Conservation (phyloP, 2,888 invertebrate genomes). For the Ectobius pallidus region DNA sequence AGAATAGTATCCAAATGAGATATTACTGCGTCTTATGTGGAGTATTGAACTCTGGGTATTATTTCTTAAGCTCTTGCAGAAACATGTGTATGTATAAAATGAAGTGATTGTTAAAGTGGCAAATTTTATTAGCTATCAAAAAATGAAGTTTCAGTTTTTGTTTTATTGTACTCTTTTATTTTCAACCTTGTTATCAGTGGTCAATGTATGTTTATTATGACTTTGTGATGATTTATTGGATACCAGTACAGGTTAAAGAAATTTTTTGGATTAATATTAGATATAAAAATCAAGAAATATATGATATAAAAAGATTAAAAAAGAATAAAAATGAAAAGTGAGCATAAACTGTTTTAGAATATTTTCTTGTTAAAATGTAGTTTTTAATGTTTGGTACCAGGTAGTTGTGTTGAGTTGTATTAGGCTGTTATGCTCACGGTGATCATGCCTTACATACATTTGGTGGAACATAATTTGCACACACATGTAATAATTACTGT, state of each 20-base stretch:
- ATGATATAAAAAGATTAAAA: constrained; percentile 10
- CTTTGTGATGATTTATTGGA: constrained; percentile 34
- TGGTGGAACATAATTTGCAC: constrained; percentile 44
- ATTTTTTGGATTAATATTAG: constrained; percentile 33
- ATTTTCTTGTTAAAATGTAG: constrained; percentile 38
- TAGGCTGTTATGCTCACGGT: constrained; percentile 41
- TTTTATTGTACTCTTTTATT: constrained; percentile 30
- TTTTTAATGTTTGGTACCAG: constrained; percentile 41
- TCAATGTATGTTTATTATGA: constrained; percentile 38
- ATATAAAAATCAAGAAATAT: constrained; percentile 21
- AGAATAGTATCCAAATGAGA: constrained; percentile 4
- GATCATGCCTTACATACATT: constrained; percentile 44
- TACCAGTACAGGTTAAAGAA: constrained; percentile 21
- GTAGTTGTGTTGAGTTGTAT: constrained; percentile 29
- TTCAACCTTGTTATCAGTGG: constrained; percentile 38
- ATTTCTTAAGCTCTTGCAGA: constrained; percentile 33
- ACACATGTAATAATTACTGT: constrained; percentile 43
- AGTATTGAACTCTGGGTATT: constrained; percentile 8
- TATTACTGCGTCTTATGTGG: neutral
- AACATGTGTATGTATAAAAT: constrained; percentile 29
- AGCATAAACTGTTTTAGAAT: constrained; percentile 26
- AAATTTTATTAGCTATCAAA: constrained; percentile 33
- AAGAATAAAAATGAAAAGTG: neutral
- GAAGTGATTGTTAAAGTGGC: constrained; percentile 27
- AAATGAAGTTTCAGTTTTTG: constrained; percentile 33